phyloP scores from a whole-genome alignment of 2,113 vertebrate genomes.

The Peromyscus polionotus region DNA sequence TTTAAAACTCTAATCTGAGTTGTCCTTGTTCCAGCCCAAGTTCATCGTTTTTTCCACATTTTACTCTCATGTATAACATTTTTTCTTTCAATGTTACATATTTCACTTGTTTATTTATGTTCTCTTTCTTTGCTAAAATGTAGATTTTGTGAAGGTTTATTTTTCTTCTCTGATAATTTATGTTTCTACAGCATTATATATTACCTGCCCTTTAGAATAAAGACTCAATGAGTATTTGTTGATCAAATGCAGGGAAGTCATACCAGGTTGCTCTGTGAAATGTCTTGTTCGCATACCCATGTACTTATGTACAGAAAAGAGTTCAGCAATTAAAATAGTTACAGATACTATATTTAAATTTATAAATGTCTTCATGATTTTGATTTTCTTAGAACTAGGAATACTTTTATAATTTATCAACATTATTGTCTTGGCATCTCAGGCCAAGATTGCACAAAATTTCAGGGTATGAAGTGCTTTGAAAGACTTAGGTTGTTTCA shows the following conservation, averaged over 20 bases:
- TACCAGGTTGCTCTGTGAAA: background rate
- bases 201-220: background rate
- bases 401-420: constrained; percentile 6
- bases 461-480: background rate
- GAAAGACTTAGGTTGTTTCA: background rate
- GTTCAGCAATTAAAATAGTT: background rate
- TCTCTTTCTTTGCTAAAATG: background rate
- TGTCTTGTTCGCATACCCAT: background rate
- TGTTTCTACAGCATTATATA: background rate
- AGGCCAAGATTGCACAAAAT: background rate
- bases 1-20: background rate
- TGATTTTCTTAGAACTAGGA: background rate
- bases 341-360: background rate
- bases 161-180: background rate
- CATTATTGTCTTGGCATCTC: background rate
- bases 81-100: background rate
- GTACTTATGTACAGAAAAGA: background rate
- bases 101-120: background rate
- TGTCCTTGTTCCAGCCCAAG: background rate
- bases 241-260: background rate
- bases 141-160: background rate
- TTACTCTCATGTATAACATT: background rate
- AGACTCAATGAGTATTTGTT: background rate
- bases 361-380: background rate
- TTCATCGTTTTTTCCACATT: background rate